Evolutionary conservation across 2,113 vertebrate genomes (phyloP), one percentile per base, ranked within the genome.

Genomic region (Maylandia zebra): DNA sequence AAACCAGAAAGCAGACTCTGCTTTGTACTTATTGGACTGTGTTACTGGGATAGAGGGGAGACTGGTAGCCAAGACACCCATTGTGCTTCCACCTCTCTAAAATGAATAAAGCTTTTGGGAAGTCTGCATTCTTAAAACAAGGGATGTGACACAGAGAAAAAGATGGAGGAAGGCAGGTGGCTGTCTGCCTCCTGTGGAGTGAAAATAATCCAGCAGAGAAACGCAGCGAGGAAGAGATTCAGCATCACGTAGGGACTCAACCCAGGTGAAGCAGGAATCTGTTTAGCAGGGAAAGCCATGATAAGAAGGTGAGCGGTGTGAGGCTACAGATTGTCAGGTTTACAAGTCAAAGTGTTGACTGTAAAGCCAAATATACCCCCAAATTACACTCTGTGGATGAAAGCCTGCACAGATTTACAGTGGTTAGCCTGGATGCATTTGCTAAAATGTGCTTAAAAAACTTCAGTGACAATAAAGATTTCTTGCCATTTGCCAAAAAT

Each of bases 141-240:
- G 32, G 50, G 14, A 74, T 66, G 86, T 90, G 59, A 83, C 56
- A 89, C 89, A 87, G 71, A 88, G 48, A 34, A 56, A 85, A 50
- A 50, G 86, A 85, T 48, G 78, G 87, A 93, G 71, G 81, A 82
- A 30, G 34, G 84, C 87, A 84, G 84, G 94, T 89, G 87, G 83
- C 82, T 10, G 56, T 78, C 82, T 88, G 83, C 87, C 87, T 86
- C 84, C 83, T 84, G 88, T 22, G 41, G 79, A 45, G 71, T 85
- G 92, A 92, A 80, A 88, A 71, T 78, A 64, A 87, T 95, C 94
- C 92, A 93, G 94, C 86, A 95, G 94, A 95, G 94, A 94, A 96
- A 95, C 90, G 92, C 24, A 1, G 32, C 1, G 19, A 83, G 79
- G 55, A 69, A 74, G 45, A 38, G 69, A 87, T 64, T 83, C 32